Evolutionary conservation across 2,888 invertebrate species (phyloP).

Genomic region (Euproctis similis): DNA sequence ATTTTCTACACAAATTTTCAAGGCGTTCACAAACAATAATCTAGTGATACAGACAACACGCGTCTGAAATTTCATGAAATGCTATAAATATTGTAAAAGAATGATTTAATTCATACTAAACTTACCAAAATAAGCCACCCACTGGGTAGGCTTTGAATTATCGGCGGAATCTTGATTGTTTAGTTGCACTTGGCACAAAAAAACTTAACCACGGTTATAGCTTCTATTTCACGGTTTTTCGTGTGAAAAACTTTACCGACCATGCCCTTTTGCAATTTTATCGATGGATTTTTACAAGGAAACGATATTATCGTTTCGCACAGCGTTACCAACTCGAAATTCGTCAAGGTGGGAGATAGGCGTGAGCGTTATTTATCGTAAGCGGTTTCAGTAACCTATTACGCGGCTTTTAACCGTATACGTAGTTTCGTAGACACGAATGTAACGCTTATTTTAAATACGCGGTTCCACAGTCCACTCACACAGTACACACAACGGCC

Average conservation of each 20-base stretch:
- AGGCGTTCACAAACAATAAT: conserved; percentile 7
- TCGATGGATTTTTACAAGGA: conserved; percentile 45
- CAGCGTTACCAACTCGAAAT: no score
- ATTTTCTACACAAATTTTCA: conserved; percentile 12
- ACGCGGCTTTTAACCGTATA: no score
- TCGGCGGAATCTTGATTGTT: conserved; percentile 88
- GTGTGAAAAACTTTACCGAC: conserved; percentile 62
- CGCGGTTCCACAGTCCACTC: no score
- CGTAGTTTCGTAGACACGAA: no score
- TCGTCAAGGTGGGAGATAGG: no score
- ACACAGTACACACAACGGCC: no score
- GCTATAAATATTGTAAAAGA: conserved; percentile 5
- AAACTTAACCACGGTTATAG: conserved; percentile 66
- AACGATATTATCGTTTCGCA: conserved; percentile 55
- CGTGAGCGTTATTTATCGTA: no score
- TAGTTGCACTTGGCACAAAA: conserved; percentile 76
- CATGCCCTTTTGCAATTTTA: conserved; percentile 66
- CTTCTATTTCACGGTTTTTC: conserved; percentile 61
- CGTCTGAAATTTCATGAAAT: conserved; percentile 2
- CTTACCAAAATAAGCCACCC: conserved; percentile 86
- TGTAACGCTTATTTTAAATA: no score
- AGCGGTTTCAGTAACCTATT: no score
- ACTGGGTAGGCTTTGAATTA: conserved; percentile 85
- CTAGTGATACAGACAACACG: background rate
- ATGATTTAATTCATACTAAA: conserved; percentile 16